Percentiles rank a stretch among this genome's conserved stretches.
Evolutionary conservation across 2,888 invertebrate genomes (phyloP).

Genomic region (Bellardia bayeri): DNA sequence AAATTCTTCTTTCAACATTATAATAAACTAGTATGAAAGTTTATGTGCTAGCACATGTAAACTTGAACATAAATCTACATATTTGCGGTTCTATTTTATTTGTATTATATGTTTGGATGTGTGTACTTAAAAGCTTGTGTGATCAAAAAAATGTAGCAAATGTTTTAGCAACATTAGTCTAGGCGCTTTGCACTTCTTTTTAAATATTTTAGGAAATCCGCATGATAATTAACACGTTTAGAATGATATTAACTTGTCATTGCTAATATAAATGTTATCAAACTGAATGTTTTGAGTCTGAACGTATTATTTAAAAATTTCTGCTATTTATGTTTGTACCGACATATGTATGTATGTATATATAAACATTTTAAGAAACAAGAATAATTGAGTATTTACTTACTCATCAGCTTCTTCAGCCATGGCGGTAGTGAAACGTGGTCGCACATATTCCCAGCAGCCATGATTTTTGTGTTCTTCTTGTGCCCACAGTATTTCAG

Average conservation of each 20-base stretch:
- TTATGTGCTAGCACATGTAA: background rate
- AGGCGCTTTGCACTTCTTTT: background rate
- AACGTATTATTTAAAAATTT: background rate
- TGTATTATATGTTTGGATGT: no score
- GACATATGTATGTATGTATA: background rate
- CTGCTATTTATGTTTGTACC: background rate
- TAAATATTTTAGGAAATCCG: constrained; percentile 38
- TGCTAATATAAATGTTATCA: constrained; percentile 1
- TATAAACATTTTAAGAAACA: background rate
- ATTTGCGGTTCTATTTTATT: no score
- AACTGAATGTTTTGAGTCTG: no score
- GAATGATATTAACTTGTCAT: constrained; percentile 34
- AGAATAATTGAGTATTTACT: constrained; percentile 39
- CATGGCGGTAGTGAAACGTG: constrained; percentile 89
- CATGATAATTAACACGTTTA: constrained; percentile 9
- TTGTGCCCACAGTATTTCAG: constrained; percentile 91
- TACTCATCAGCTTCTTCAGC: constrained; percentile 87
- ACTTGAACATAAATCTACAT: background rate
- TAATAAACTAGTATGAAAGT: background rate
- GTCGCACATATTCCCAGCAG: constrained; percentile 90
- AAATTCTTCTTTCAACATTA: constrained; percentile 14
- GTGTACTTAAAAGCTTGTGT: no score
- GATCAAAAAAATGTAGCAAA: background rate
- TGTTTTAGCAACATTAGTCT: background rate
- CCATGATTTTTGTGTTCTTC: constrained; percentile 97